Percentiles rank a stretch among this genome's conserved stretches.
Conservation (phyloP, 2,113 vertebrate genomes). For the Dolichotis patagonum region DNA sequence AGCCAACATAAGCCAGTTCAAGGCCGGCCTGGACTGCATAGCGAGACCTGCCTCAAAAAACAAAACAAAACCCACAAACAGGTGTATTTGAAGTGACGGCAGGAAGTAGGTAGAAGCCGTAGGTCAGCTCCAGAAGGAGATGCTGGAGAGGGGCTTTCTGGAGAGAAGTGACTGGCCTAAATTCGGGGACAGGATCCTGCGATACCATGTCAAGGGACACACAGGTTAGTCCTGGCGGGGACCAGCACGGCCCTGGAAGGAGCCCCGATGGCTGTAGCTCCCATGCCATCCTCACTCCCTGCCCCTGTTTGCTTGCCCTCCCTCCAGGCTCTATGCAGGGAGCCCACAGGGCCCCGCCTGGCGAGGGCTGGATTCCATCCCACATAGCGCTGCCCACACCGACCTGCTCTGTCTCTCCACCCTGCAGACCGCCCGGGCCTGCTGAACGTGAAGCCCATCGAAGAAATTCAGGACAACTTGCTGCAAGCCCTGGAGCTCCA, state of each 20-base stretch:
- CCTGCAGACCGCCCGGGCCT: conserved; percentile 95
- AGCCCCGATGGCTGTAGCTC: background rate
- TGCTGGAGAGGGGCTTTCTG: background rate
- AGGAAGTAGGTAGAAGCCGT: background rate
- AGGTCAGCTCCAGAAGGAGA: background rate
- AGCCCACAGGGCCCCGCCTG: background rate
- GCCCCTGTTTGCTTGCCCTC: background rate
- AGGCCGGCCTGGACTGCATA: no score
- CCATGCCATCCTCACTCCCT: background rate
- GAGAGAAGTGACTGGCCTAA: background rate
- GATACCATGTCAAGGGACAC: background rate
- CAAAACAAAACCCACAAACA: background rate
- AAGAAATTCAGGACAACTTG: conserved; percentile 97
- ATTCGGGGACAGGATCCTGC: background rate
- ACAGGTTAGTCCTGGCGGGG: background rate
- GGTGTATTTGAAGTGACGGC: background rate
- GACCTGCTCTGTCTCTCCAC: conserved; percentile 20
- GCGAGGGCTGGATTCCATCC: background rate
- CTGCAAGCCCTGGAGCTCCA: conserved; percentile 97
- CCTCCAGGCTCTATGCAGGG: background rate
- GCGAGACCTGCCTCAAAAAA: background rate
- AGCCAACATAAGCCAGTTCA: no score
- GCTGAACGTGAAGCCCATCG: conserved; percentile 97
- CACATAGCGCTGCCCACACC: background rate
- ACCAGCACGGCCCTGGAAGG: background rate